Conservation (phyloP, 2,888 invertebrate genomes). For the Siphlonurus alternatus region DNA sequence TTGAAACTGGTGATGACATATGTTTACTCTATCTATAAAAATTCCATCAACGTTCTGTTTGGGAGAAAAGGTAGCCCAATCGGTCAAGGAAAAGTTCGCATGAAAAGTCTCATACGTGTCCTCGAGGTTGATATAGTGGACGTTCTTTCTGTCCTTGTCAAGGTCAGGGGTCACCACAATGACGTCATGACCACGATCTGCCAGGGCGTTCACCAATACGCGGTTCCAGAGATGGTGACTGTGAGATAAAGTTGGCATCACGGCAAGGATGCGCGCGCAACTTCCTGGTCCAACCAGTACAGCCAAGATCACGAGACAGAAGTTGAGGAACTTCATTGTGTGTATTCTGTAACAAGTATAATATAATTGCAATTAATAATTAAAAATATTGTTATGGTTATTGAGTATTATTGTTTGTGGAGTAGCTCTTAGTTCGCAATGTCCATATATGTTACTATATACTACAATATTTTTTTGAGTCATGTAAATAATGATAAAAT, state of each 20-base stretch:
- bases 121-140: not conserved
- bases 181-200: constrained; percentile 18
- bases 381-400: too few relatives aligned
- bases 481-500: too few relatives aligned
- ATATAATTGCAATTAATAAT: too few relatives aligned
- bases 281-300: not conserved
- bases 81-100: constrained; percentile 5
- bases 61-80: not conserved
- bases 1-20: not conserved
- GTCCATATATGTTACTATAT: too few relatives aligned
- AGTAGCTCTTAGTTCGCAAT: too few relatives aligned
- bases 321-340: not conserved
- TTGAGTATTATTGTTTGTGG: too few relatives aligned
- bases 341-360: too few relatives aligned
- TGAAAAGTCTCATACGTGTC: not conserved
- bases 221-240: constrained; percentile 19
- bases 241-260: constrained; percentile 13
- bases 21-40: not conserved
- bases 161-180: constrained; percentile 17
- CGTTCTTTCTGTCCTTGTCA: constrained; percentile 6
- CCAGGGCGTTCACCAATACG: constrained; percentile 17
- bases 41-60: not conserved
- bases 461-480: too few relatives aligned
- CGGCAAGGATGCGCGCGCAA: constrained; percentile 12
- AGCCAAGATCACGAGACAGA: not conserved